A percentile compares a stretch with the other conserved stretches of the same genome.
Evolutionary conservation across 2,797 vertebrate genomes (phyloP).

Genomic region (Sitta carolinensis): DNA sequence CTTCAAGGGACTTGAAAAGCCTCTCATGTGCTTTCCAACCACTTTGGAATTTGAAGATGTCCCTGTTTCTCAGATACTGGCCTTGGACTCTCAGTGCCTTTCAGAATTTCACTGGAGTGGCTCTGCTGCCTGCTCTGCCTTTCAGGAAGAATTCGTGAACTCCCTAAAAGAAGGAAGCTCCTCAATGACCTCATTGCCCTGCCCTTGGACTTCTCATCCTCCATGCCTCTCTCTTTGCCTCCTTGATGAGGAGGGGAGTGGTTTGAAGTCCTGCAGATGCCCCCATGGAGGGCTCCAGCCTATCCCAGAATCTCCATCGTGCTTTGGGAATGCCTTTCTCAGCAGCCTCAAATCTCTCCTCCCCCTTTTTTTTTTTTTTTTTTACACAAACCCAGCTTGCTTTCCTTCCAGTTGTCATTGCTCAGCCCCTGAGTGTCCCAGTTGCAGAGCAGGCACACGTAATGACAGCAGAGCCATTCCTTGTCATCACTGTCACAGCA

Average conservation of each 20-base stretch:
- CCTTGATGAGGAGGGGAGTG: neutral
- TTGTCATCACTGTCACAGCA: accelerated
- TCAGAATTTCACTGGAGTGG: neutral
- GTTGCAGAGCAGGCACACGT: accelerated
- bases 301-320: accelerated
- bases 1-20: neutral
- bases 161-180: neutral
- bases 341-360: neutral
- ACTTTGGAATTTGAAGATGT: neutral
- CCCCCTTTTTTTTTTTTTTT: neutral
- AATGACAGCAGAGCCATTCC: neutral
- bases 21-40: neutral
- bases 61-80: neutral
- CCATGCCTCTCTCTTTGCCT: neutral
- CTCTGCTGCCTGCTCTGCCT: neutral
- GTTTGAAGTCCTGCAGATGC: neutral
- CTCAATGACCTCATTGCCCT: accelerated
- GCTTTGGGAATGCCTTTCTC: neutral
- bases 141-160: neutral
- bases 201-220: neutral
- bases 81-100: neutral
- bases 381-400: neutral
- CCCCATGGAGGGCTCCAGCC: accelerated
- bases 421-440: neutral
- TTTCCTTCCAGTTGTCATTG: neutral